Evolutionary conservation across 2,888 invertebrate genomes (phyloP), one percentile per base, ranked within the genome.

Genomic region (Amphimallon solstitiale): DNA sequence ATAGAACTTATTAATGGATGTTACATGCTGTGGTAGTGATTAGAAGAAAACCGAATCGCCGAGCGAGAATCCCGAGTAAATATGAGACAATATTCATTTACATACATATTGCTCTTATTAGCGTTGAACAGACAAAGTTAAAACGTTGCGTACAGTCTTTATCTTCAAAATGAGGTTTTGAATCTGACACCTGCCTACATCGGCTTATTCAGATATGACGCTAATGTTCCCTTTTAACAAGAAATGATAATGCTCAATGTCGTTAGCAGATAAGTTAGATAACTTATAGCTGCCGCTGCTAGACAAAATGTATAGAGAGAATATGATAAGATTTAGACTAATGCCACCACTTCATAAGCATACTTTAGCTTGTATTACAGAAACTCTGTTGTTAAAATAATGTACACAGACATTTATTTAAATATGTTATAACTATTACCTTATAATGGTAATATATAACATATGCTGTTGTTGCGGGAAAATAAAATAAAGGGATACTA

Each of bases 81-180:
- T 70, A 69, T 70, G 69, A 60, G 60, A 72, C 71, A 29, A 29
- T 29, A 29, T 29, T 29, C 71, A 72, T 74, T 75, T 75, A 71
- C 75, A 74, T 75, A 74, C 72, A 75, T 75, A 75, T 74, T 73
- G 72, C 29, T 29, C 29, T 29, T 29, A 29, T 29, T 29, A 29
- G 29, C 29, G 29, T 29, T 5, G 29, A 29, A 29, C 29, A 29
- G 29, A 29, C 29, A 29, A 29, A 29, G 29, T 29, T 29, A 29
- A 29, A 29, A 29, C 29, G 29, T 59, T 56, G 54, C 38, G 51
- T 65, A 46, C 66, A 54, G 63, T 23, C 66, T 66, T 72, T 72
- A 72, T 72, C 72, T 72, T 43, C 54, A 61, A 68, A 72, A 72
- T 71, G 71, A 69, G 70, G 70, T 70, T 72, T 71, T 66, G 70